These are phyloP conservation scores for Rattus norvegicus DNA, from an alignment of 2,113 vertebrate genomes.

Conservation along the genomic window DNA sequence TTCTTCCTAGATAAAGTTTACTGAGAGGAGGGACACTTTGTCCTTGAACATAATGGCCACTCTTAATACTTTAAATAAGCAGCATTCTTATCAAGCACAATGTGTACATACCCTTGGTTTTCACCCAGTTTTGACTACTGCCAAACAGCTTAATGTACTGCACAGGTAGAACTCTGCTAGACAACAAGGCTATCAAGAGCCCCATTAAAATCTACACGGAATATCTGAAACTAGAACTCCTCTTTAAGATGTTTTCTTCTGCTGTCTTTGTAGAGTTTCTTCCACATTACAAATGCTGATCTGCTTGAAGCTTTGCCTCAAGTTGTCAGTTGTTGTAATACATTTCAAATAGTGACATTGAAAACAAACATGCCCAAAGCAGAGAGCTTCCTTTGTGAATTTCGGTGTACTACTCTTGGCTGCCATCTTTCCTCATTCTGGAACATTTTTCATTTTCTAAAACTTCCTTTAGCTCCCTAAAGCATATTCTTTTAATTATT, in stretches of 20 bases:
- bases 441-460: constrained; percentile 49
- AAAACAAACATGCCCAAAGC: constrained; percentile 47
- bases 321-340: constrained; percentile 59
- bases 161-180: constrained; percentile 3
- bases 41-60: constrained; percentile 77
- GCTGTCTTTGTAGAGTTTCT: constrained; percentile 34
- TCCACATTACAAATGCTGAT: constrained; percentile 24
- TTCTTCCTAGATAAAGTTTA: constrained; percentile 63
- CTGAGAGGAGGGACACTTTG: constrained; percentile 66
- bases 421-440: neutral
- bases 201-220: constrained; percentile 56
- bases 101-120: neutral
- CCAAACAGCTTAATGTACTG: constrained; percentile 60
- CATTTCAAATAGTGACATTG: constrained; percentile 63
- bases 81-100: constrained; percentile 74
- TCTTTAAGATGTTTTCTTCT: constrained; percentile 53
- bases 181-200: constrained; percentile 60
- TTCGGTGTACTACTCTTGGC: constrained; percentile 29
- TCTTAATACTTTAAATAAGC: constrained; percentile 73
- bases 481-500: constrained; percentile 32
- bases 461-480: neutral
- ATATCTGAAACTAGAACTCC: constrained; percentile 58
- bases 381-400: constrained; percentile 48
- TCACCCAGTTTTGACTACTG: constrained; percentile 43
- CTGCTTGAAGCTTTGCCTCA: constrained; percentile 45